Conservation (phyloP, 2,888 invertebrate genomes). For the Mesoligia furuncula region DNA sequence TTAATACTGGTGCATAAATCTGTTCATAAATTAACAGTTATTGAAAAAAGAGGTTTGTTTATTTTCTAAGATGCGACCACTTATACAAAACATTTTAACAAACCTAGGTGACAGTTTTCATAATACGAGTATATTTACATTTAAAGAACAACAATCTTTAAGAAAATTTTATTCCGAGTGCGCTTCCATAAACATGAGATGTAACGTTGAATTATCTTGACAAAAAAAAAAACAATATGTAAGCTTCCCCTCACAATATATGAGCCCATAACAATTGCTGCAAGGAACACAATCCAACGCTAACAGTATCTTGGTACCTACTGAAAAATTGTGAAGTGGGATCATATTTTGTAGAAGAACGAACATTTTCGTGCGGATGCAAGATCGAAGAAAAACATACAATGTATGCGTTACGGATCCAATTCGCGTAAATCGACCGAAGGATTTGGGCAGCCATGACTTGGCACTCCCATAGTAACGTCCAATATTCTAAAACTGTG, state of each 20-base stretch:
- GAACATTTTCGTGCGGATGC: slow-evolving; percentile 35
- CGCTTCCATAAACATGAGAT: slow-evolving; percentile 31
- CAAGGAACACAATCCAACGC: slow-evolving; percentile 42
- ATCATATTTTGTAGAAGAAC: slow-evolving; percentile 42
- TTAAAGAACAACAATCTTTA: not conserved
- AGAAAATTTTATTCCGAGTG: slow-evolving; percentile 27
- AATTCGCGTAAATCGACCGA: slow-evolving; percentile 36
- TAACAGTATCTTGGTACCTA: slow-evolving; percentile 23
- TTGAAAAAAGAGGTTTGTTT: not conserved
- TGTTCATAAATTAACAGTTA: not conserved
- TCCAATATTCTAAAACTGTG: not conserved
- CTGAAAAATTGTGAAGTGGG: slow-evolving; percentile 45
- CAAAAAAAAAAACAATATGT: slow-evolving; percentile 45
- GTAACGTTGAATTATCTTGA: slow-evolving; percentile 40
- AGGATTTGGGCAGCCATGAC: slow-evolving; percentile 14
- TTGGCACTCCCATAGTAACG: not conserved
- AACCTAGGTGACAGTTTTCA: not conserved
- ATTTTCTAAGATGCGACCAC: not conserved
- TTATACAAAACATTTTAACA: not conserved
- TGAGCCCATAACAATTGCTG: slow-evolving; percentile 46
- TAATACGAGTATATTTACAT: not conserved
- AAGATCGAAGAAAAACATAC: slow-evolving; percentile 48
- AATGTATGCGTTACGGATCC: slow-evolving; percentile 28
- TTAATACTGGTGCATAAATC: slow-evolving; percentile 21
- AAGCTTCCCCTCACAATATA: slow-evolving; percentile 40